Percentiles rank a stretch among this genome's conserved stretches.
These are phyloP conservation scores for Daboia siamensis DNA, from an alignment of 2,113 vertebrate species.

Conservation along the genomic window DNA sequence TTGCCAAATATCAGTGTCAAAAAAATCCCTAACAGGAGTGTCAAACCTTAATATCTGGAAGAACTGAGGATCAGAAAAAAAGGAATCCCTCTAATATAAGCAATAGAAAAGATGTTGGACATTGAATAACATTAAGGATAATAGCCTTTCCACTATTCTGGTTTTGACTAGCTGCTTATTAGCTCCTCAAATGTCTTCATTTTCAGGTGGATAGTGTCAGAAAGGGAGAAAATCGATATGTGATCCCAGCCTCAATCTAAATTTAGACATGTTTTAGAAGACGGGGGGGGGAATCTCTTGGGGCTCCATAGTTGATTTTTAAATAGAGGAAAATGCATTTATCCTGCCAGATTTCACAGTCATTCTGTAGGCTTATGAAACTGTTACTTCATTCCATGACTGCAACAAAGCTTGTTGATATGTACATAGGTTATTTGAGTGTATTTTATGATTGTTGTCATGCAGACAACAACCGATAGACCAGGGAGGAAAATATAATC, in stretches of 20 bases:
- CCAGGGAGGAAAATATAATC: slow-evolving; percentile 39
- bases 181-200: slow-evolving; percentile 23
- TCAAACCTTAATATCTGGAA: not conserved
- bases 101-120: not conserved
- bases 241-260: slow-evolving; percentile 65
- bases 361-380: slow-evolving; percentile 69
- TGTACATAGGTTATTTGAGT: slow-evolving; percentile 55
- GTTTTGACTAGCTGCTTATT: slow-evolving; percentile 33
- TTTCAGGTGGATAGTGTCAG: slow-evolving; percentile 58
- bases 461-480: slow-evolving; percentile 45
- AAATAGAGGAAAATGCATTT: slow-evolving; percentile 70
- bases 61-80: not conserved
- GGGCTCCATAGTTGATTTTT: slow-evolving; percentile 65
- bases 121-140: slow-evolving; percentile 5
- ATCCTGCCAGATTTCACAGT: slow-evolving; percentile 61
- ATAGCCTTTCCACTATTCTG: slow-evolving; percentile 26
- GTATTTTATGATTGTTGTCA: slow-evolving; percentile 63
- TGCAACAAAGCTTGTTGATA: slow-evolving; percentile 58
- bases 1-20: not conserved
- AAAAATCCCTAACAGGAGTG: not conserved
- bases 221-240: slow-evolving; percentile 53
- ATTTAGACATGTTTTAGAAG: slow-evolving; percentile 68
- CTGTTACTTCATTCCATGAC: slow-evolving; percentile 46
- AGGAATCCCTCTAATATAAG: not conserved
- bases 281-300: slow-evolving; percentile 60